Evolutionary conservation across 2,113 vertebrate genomes (phyloP), one percentile per base, ranked within the genome.

Genomic region (Lutjanus erythropterus): DNA sequence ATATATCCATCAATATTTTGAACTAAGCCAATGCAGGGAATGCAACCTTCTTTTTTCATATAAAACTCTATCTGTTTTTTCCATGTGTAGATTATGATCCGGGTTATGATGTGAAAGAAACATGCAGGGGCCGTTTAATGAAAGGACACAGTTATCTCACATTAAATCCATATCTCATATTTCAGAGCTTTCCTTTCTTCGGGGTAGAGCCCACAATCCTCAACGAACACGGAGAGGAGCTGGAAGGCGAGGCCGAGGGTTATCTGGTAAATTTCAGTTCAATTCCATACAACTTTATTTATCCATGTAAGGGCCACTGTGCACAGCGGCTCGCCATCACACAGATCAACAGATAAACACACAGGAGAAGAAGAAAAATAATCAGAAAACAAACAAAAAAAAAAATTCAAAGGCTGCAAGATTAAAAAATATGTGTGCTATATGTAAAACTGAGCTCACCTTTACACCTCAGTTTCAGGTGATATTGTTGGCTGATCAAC

Each of bases 151-250:
- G 16, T 25, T 67, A 37, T 80, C 46, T 75, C 16, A 71, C 44
- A 18, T 44, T 25, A 23, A 65, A 65, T 67, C 41, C 44, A 27
- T 21, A 7, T 50, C 7, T 84, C 65, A 18, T 56, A 35, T 84
- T 89, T 65, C 91, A 96, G 96, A 96, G 95, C 0, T 93, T 95
- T 56, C 96, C 96, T 2, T 96, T 96, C 92, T 96, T 96, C 8
- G 96, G 96, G 2, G 94, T 96, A 9, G 93, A 95, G 81, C 95
- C 95, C 1, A 83, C 87, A 44, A 90, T 96, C 78, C 84, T 96
- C 62, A 96, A 94, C 33, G 95, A 96, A 39, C 92, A 93, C 1
- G 96, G 96, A 39, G 95, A 96, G 70, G 95, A 96, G 31, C 85
- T 96, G 81, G 92, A 96, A 23, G 96, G 95, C 1, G 95, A 96